Evolutionary conservation across 2,113 vertebrate species (phyloP).

Genomic region (Poeciliopsis occidentalis): DNA sequence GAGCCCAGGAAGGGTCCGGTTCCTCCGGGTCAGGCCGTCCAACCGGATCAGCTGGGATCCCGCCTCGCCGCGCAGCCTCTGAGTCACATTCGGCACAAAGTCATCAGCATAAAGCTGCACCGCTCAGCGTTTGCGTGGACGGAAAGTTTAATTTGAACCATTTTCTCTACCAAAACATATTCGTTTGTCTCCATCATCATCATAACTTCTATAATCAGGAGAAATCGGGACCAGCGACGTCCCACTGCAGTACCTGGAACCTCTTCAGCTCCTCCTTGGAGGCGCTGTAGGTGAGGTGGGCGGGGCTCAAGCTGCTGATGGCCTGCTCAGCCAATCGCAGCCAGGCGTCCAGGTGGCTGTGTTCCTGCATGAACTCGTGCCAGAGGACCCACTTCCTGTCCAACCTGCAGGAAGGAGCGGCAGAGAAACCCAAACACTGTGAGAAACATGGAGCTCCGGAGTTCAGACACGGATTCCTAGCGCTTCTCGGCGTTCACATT

Average conservation of each 20-base stretch:
- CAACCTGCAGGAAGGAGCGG: slow-evolving; percentile 46
- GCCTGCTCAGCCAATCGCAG: slow-evolving; percentile 69
- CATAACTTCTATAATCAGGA: too few relatives aligned
- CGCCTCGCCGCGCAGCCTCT: slow-evolving; percentile 74
- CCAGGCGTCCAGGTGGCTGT: slow-evolving; percentile 77
- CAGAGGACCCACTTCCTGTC: slow-evolving; percentile 73
- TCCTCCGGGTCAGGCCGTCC: slow-evolving; percentile 75
- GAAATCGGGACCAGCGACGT: too few relatives aligned
- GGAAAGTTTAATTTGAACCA: too few relatives aligned
- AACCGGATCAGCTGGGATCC: slow-evolving; percentile 67
- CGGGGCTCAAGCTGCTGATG: slow-evolving; percentile 32
- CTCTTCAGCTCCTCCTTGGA: slow-evolving; percentile 73
- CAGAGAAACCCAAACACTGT: background rate
- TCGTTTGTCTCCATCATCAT: too few relatives aligned
- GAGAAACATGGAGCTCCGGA: background rate
- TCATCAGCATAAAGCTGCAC: background rate
- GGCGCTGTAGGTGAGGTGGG: slow-evolving; percentile 50
- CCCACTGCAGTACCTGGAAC: slow-evolving; percentile 71
- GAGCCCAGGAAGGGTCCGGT: slow-evolving; percentile 58
- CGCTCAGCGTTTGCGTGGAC: too few relatives aligned
- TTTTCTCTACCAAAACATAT: too few relatives aligned
- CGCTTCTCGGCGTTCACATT: too few relatives aligned
- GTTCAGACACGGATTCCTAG: too few relatives aligned
- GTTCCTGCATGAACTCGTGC: slow-evolving; percentile 78
- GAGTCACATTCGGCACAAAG: background rate